phyloP scores from a whole-genome alignment of 1,140 invertebrate species.

The Pseudomyrmex cubaensis region DNA sequence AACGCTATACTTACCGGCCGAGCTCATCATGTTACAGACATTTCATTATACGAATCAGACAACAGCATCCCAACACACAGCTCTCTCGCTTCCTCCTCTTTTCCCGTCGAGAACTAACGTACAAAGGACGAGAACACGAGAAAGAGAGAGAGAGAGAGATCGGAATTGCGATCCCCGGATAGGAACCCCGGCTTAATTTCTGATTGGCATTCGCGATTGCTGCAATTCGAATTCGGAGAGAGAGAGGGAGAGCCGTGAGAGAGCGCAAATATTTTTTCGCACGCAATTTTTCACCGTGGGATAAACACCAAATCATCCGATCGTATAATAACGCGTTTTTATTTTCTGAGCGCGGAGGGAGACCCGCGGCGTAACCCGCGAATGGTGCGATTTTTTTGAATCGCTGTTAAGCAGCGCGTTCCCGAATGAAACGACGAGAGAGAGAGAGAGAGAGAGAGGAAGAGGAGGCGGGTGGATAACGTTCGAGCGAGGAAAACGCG shows the following conservation, averaged over 20 bases:
- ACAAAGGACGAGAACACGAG: neutral
- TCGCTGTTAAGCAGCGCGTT: constrained; percentile 47
- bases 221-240: neutral
- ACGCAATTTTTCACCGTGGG: constrained; percentile 54
- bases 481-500: constrained; percentile 53
- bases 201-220: constrained; percentile 78
- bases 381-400: constrained; percentile 50
- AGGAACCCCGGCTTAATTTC: constrained; percentile 78
- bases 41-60: constrained; percentile 83
- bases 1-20: constrained; percentile 82
- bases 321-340: neutral
- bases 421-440: neutral
- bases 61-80: constrained; percentile 73
- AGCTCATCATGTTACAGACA: constrained; percentile 83
- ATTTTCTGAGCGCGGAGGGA: neutral
- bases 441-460: neutral
- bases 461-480: neutral
- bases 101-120: constrained; percentile 23
- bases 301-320: constrained; percentile 39
- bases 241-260: constrained; percentile 65
- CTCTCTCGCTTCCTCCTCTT: constrained; percentile 60
- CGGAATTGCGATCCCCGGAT: constrained; percentile 78
- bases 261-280: constrained; percentile 73
- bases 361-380: neutral
- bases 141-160: constrained; percentile 50